Evolutionary conservation across 1,140 invertebrate genomes (phyloP).

Genomic region (Drosophila orosa): DNA sequence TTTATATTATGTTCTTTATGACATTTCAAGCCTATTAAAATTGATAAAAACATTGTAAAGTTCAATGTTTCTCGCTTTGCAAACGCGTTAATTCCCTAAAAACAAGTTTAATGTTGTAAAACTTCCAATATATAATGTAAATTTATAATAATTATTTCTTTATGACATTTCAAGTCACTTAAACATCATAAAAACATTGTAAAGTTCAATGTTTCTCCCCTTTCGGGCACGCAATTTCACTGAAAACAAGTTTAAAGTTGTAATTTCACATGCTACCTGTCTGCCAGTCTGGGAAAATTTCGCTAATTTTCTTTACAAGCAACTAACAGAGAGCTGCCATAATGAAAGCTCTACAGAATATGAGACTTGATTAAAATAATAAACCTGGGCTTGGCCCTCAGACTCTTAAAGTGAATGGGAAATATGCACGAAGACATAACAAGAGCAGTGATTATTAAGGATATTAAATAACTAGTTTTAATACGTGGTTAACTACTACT

Average conservation of each 20-base stretch:
- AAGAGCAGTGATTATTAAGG: background rate
- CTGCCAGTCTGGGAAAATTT: constrained; percentile 9
- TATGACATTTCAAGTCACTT: background rate
- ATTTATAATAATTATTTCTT: background rate
- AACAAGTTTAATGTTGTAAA: background rate
- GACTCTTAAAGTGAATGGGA: background rate
- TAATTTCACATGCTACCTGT: constrained; percentile 17
- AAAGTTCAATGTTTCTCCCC: constrained; percentile 6
- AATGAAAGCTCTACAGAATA: constrained; percentile 12
- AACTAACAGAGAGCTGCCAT: constrained; percentile 6
- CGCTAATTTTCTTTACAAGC: constrained; percentile 10
- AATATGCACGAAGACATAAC: background rate
- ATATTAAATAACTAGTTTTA: background rate
- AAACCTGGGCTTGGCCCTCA: constrained; percentile 1
- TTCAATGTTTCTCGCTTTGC: background rate
- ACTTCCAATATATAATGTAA: background rate
- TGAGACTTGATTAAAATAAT: constrained; percentile 8
- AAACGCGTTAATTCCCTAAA: background rate
- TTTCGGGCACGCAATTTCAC: constrained; percentile 1
- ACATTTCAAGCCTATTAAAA: too few relatives aligned
- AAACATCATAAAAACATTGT: constrained; percentile 6
- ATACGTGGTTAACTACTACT: background rate
- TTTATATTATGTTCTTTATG: too few relatives aligned
- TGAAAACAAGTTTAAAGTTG: constrained; percentile 15
- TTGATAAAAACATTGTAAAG: background rate